Base-by-base conservation (phyloP, 2,888 invertebrate genomes). In the Oxystoma pomonae region DNA sequence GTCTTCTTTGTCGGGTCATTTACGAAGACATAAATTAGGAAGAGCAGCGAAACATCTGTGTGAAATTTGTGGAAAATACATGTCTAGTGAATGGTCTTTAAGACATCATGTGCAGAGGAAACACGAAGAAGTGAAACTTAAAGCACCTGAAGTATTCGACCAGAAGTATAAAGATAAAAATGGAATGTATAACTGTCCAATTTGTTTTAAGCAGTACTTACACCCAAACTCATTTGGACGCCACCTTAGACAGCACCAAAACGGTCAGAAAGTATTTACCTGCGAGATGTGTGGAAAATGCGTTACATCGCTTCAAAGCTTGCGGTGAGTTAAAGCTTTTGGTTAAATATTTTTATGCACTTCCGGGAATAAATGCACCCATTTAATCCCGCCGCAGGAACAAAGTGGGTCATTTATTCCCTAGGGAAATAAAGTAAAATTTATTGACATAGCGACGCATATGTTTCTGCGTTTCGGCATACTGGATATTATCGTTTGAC, bases 251-350 rank as follows among this genome's bases (percentile, higher is more conserved):
- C 18, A 65, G 20, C 67, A 67, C 58, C 57, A 55, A 59, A 60
- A 57, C 12, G 65, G 67, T 1, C 63, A 59, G 49, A 59, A 53
- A 53, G 19, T 50, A 9, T 60, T 58, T 49, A 63, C 73, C 1
- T 74, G 74, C 63, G 72, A 73, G 57, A 60, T 69, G 1, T 74
- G 74, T 59, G 68, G 81, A 74, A 72, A 71, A 61, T 60, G 62
- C 3, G 56, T 73, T 21, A 67, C 67, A 1, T 66, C 69, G 1
- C 49, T 3, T 12, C 3, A 12, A 3, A 35, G 35, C 81, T 62
- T 86, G 86, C 64, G 82, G 82, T 55, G 86, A 85, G n/a, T n/a
- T n/a, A n/a, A n/a, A n/a, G n/a, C n/a, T n/a, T n/a, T n/a, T n/a
- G n/a, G n/a, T n/a, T n/a, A n/a, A n/a, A n/a, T n/a, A n/a, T n/a